Conservation (phyloP, 2,888 invertebrate species). For the Volucella bombylans region DNA sequence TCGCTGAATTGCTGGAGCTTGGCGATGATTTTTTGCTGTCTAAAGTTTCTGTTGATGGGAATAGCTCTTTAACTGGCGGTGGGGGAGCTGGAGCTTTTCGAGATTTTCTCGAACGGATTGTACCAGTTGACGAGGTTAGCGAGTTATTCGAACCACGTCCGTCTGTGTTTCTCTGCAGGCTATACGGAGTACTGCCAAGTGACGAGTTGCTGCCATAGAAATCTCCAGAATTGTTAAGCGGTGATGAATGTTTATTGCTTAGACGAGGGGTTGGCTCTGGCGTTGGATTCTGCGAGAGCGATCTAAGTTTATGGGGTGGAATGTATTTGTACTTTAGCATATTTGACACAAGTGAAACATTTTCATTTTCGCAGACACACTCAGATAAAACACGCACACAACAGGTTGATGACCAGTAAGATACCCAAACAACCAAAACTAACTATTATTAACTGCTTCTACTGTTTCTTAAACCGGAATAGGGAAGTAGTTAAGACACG, state of each 20-base stretch:
- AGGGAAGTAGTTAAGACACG: slow-evolving; percentile 46
- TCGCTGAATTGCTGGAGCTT: slow-evolving; percentile 79
- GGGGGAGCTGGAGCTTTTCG: slow-evolving; percentile 79
- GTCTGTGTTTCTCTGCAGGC: slow-evolving; percentile 77
- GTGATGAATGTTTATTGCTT: slow-evolving; percentile 75
- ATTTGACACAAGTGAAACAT: slow-evolving; percentile 53
- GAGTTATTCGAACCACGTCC: slow-evolving; percentile 78
- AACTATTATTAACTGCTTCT: slow-evolving; percentile 19
- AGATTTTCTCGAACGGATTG: slow-evolving; percentile 77
- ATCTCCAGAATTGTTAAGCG: slow-evolving; percentile 76
- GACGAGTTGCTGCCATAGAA: slow-evolving; percentile 79
- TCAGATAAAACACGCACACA: slow-evolving; percentile 27
- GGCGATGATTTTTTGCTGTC: slow-evolving; percentile 77
- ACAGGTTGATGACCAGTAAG: slow-evolving; percentile 54
- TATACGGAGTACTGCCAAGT: slow-evolving; percentile 74
- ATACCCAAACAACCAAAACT: background rate
- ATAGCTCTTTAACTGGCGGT: slow-evolving; percentile 76
- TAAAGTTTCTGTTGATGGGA: slow-evolving; percentile 74
- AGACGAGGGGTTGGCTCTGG: slow-evolving; percentile 79
- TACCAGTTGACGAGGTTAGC: slow-evolving; percentile 78
- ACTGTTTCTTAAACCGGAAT: slow-evolving; percentile 41
- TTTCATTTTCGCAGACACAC: slow-evolving; percentile 46
- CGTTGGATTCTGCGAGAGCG: slow-evolving; percentile 78
- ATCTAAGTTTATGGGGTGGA: slow-evolving; percentile 79
- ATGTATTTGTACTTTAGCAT: slow-evolving; percentile 81